Percentiles rank a stretch among this genome's conserved stretches.
phyloP scores from a whole-genome alignment of 2,797 vertebrate genomes.

The Phrynocephalus forsythii region DNA sequence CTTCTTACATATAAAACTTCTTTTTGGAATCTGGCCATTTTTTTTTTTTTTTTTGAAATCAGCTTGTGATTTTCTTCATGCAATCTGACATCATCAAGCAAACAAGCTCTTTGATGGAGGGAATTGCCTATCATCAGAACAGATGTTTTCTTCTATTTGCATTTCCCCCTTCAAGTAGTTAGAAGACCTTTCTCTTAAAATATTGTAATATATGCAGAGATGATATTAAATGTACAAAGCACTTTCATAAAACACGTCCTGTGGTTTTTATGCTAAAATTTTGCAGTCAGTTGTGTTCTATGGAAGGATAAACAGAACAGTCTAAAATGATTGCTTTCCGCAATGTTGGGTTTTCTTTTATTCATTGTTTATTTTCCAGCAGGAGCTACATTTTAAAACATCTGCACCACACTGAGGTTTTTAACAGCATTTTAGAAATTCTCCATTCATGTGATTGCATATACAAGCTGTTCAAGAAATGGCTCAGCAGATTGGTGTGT shows the following conservation, averaged over 20 bases:
- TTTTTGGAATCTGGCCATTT: conserved; percentile 59
- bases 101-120: conserved; percentile 71
- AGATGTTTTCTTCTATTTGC: conserved; percentile 75
- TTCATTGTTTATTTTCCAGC: conserved; percentile 40
- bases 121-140: conserved; percentile 72
- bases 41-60: conserved; percentile 23
- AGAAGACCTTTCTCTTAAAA: conserved; percentile 72
- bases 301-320: conserved; percentile 48
- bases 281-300: conserved; percentile 62
- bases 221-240: conserved; percentile 72
- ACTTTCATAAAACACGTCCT: conserved; percentile 68
- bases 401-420: conserved; percentile 43
- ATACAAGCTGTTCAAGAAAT: not conserved
- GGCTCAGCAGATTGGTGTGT: not conserved
- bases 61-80: conserved; percentile 61
- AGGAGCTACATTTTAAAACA: conserved; percentile 42
- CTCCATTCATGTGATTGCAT: conserved; percentile 23
- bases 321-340: conserved; percentile 53
- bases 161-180: conserved; percentile 72
- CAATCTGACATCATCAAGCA: conserved; percentile 61
- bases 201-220: conserved; percentile 77
- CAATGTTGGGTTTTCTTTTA: conserved; percentile 41
- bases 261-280: conserved; percentile 73
- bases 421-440: conserved; percentile 24
- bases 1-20: conserved; percentile 58